These are phyloP conservation scores for Musca vetustissima DNA, from an alignment of 1,140 invertebrate species.

Conservation along the genomic window DNA sequence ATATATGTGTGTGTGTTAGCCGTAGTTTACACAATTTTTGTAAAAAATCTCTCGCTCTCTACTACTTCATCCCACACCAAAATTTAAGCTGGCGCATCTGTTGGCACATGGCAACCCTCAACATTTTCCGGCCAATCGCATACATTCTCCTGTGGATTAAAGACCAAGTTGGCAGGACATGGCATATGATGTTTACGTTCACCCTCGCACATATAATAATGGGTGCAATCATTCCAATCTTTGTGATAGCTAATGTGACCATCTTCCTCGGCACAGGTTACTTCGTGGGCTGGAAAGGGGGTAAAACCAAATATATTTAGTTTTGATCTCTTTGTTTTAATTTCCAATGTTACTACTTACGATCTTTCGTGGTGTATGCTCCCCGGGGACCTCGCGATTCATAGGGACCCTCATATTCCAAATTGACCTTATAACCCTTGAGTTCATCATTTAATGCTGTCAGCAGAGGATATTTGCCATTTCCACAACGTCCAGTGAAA, in stretches of 20 bases:
- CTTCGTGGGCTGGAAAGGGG: constrained; percentile 76
- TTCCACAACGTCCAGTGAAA: constrained; percentile 86
- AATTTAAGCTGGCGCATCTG: constrained; percentile 67
- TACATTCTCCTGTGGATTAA: constrained; percentile 90
- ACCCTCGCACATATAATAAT: constrained; percentile 95
- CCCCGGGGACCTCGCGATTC: constrained; percentile 71
- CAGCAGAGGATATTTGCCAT: constrained; percentile 86
- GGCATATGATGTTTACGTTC: constrained; percentile 96
- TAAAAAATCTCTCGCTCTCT: too few species aligned
- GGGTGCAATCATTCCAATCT: constrained; percentile 88
- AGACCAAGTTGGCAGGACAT: constrained; percentile 91
- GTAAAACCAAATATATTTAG: not conserved
- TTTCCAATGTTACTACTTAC: constrained; percentile 67
- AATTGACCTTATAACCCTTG: constrained; percentile 76
- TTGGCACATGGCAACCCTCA: constrained; percentile 81
- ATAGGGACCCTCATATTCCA: constrained; percentile 87
- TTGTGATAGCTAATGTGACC: constrained; percentile 91
- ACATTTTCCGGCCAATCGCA: constrained; percentile 97
- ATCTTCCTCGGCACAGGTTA: constrained; percentile 88
- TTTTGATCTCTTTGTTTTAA: not conserved
- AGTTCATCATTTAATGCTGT: constrained; percentile 85
- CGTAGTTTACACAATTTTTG: too few species aligned
- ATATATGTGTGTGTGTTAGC: too few species aligned
- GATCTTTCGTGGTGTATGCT: constrained; percentile 83
- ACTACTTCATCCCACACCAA: not conserved